Percentiles rank a stretch among this genome's conserved stretches.
phyloP scores from a whole-genome alignment of 1,140 invertebrate species.

The Melipona quadrifasciata region DNA sequence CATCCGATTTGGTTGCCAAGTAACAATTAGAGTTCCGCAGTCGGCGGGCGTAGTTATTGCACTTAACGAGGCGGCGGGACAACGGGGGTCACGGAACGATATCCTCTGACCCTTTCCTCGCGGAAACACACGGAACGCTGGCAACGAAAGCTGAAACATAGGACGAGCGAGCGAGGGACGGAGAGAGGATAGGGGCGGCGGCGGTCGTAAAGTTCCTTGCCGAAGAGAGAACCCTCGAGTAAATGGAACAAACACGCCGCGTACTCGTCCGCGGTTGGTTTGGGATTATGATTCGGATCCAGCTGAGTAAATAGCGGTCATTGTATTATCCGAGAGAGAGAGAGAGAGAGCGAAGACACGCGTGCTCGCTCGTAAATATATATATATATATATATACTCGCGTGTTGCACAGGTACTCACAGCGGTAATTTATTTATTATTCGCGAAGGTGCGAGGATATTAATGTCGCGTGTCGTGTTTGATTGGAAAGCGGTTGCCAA shows the following conservation, averaged over 20 bases:
- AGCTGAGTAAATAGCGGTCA: slow-evolving; percentile 65
- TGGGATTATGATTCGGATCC: slow-evolving; percentile 66
- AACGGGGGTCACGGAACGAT: slow-evolving; percentile 35
- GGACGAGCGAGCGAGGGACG: background rate
- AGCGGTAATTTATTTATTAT: background rate
- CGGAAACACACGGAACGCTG: slow-evolving; percentile 36
- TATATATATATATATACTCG: no score
- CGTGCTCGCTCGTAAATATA: no score
- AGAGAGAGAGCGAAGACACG: background rate
- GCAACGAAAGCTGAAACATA: background rate
- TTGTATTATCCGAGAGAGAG: slow-evolving; percentile 40
- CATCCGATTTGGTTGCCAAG: slow-evolving; percentile 68
- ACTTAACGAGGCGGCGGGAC: slow-evolving; percentile 57
- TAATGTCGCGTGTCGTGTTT: background rate
- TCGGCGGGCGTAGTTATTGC: slow-evolving; percentile 62
- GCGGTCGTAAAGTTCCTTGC: slow-evolving; percentile 56
- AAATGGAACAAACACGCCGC: slow-evolving; percentile 67
- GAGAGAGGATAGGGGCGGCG: background rate
- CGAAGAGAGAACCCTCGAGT: slow-evolving; percentile 62
- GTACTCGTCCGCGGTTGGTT: slow-evolving; percentile 51
- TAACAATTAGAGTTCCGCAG: slow-evolving; percentile 68
- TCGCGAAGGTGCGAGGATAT: background rate
- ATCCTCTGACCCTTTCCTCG: slow-evolving; percentile 36
- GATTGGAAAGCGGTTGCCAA: background rate
- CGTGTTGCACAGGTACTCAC: background rate